phyloP scores from a whole-genome alignment of 2,113 vertebrate genomes.

The Trichechus manatus region DNA sequence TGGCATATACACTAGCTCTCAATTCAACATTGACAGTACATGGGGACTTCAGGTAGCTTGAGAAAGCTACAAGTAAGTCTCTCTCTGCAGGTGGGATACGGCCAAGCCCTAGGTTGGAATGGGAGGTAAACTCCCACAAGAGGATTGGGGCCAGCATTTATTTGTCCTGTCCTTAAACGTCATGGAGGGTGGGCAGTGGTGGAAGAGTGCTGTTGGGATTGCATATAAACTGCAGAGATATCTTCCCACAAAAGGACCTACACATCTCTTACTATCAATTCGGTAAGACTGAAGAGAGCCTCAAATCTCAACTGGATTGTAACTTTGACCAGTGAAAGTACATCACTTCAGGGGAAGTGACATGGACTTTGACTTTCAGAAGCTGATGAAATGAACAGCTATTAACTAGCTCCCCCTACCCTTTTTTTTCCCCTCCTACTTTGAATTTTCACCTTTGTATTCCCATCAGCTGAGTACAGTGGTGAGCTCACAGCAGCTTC shows the following conservation, averaged over 20 bases:
- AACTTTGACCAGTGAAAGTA: background rate
- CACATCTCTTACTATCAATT: background rate
- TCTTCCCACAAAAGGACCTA: background rate
- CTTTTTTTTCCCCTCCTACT: background rate
- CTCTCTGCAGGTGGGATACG: background rate
- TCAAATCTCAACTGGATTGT: background rate
- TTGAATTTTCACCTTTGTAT: slow-evolving; percentile 14
- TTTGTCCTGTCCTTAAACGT: background rate
- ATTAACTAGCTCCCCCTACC: background rate
- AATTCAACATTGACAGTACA: background rate
- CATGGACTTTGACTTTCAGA: background rate
- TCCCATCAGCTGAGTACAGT: background rate
- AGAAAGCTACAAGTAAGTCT: background rate
- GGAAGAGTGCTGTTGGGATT: background rate
- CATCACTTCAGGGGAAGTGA: background rate
- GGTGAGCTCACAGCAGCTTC: background rate
- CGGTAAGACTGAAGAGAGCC: background rate
- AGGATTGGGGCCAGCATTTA: background rate
- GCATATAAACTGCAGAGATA: background rate
- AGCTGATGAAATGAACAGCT: background rate
- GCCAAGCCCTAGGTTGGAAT: background rate
- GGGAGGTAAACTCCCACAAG: background rate
- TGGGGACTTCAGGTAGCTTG: background rate
- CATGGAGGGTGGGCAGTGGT: background rate
- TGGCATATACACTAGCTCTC: background rate